Percentiles rank a stretch among this genome's conserved stretches.
phyloP scores from a whole-genome alignment of 1,140 invertebrate species.

The Drosophila kepulauana region DNA sequence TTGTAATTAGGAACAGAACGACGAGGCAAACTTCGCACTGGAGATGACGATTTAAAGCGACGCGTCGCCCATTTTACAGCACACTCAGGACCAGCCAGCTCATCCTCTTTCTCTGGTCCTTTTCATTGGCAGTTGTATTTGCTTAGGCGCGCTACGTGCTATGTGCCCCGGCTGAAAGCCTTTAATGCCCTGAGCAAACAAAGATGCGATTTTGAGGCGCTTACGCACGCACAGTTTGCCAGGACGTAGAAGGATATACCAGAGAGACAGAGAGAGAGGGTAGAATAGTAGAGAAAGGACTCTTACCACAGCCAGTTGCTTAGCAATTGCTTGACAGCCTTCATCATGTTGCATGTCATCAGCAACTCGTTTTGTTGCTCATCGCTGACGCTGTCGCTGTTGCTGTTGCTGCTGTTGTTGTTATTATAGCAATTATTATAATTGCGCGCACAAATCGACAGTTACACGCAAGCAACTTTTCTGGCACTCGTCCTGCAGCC shows the following conservation, averaged over 20 bases:
- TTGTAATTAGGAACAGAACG: conserved; percentile 68
- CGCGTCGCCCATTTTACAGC: conserved; percentile 16
- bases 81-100: conserved; percentile 4
- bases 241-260: neutral
- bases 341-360: conserved; percentile 67
- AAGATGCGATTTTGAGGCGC: conserved; percentile 67
- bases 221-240: conserved; percentile 60
- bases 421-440: conserved; percentile 81
- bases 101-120: conserved; percentile 20
- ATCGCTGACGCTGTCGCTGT: conserved; percentile 40
- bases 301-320: conserved; percentile 1
- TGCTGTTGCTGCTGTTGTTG: conserved; percentile 46
- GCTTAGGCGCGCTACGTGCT: conserved; percentile 63
- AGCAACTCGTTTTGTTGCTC: conserved; percentile 42
- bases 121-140: conserved; percentile 54
- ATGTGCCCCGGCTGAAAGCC: conserved; percentile 61
- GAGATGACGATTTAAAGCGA: conserved; percentile 51
- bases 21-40: neutral
- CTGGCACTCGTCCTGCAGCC: conserved; percentile 24
- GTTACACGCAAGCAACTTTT: conserved; percentile 57
- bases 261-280: neutral
- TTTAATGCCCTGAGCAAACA: conserved; percentile 75
- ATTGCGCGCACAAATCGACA: conserved; percentile 79
- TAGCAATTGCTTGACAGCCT: conserved; percentile 25
- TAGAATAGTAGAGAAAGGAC: conserved; percentile 15